A percentile compares a stretch with the other conserved stretches of the same genome.
Evolutionary conservation across 2,113 vertebrate genomes (phyloP).

Genomic region (Erythrolamprus reginae): DNA sequence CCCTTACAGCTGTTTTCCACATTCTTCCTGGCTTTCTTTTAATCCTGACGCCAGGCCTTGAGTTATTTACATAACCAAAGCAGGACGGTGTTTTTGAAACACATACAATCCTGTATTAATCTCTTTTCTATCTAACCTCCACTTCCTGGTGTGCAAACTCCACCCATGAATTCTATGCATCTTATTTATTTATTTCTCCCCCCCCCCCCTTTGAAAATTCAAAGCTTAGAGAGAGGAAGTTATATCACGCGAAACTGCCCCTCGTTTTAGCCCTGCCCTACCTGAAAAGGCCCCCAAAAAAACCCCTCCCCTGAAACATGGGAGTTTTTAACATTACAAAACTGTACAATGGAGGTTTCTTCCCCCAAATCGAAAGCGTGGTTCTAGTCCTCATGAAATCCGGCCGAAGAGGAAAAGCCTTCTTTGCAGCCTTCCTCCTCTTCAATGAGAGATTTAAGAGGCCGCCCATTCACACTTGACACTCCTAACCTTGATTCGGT

Average conservation of each 20-base stretch:
- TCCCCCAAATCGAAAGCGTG: background rate
- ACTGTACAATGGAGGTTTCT: no score
- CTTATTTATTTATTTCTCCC: background rate
- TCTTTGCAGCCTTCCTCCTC: background rate
- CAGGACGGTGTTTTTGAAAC: no score
- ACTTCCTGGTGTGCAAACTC: background rate
- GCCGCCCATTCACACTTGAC: background rate
- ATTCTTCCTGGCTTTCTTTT: background rate
- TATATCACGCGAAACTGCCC: background rate
- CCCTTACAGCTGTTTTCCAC: background rate
- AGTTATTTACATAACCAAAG: background rate
- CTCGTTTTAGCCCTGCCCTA: background rate
- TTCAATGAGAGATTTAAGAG: background rate
- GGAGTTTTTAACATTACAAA: background rate
- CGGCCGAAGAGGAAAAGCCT: background rate
- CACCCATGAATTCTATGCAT: background rate
- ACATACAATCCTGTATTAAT: no score
- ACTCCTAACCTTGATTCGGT: background rate
- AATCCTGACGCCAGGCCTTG: background rate
- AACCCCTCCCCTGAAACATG: no score
- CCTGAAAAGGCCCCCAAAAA: background rate
- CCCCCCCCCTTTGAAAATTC: background rate
- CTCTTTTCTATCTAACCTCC: background rate
- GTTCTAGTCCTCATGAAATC: background rate
- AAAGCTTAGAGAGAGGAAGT: background rate